Base-by-base conservation (phyloP, 2,797 vertebrate species). In the Thalassophryne amazonica region DNA sequence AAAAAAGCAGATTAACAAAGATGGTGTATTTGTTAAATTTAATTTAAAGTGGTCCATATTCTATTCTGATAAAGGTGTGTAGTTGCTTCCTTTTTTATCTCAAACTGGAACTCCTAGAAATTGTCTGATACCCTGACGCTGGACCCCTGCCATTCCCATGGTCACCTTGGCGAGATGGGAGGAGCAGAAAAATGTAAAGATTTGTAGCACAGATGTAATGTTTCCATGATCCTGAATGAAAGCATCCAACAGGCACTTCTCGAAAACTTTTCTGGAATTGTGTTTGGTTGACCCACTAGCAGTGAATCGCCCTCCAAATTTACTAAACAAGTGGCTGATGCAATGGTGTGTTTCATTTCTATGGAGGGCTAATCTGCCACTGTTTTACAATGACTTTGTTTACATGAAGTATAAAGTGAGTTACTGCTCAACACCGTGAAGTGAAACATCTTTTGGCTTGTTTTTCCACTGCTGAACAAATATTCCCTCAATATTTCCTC, bases 371-470 rank as follows among this genome's bases (percentile, higher is more conserved):
- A 3, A 19, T 31, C 50, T 50, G 15, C 49, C 34, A 40, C 25
- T 22, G 11, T 15, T 27, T 34, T 34, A 21, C 12, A 18, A 22
- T 50, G 33, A 15, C 25, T 31, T 56, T 28, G 21, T 18, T 32
- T 30, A 27, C 4, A 5, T 12, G 10, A 19, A 37, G 41, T 50
- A 57, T 49, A 31, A 17, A 33, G 45, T 37, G 23, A 22, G 50
- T 51, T 31, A 48, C 24, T 54, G 20, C 21, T 64, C 47, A 36
- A 36, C 29, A 38, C 5, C 16, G 29, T 46, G 31, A 71, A 66
- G 35, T 9, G 15, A 73, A 73, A 74, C 61, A 82, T 82, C 72
- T 73, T 63, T 34, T 41, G 2, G 32, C 47, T 63, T 60, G 69
- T 75, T 75, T 78, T 69, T 35, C n/a, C 48, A 19, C 22, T 22